Conservation (phyloP, 2,888 invertebrate species). For the Idaea straminata region DNA sequence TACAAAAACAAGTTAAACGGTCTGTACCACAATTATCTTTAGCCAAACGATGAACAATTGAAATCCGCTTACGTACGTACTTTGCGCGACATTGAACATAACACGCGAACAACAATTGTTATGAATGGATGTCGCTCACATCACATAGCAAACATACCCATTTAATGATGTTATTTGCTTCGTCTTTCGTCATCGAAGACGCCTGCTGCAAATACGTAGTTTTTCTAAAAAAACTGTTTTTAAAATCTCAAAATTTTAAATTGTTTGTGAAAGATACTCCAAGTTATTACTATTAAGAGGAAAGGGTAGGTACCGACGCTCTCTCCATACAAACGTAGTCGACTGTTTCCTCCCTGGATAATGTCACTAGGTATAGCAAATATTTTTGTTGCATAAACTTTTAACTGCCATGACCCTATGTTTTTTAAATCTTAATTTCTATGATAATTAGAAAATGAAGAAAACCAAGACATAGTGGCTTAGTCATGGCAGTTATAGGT, state of each 20-base stretch:
- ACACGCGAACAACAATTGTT: slow-evolving; percentile 64
- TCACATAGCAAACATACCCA: slow-evolving; percentile 50
- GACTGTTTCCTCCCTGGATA: too few relatives aligned
- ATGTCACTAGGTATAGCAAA: too few relatives aligned
- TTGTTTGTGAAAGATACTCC: neutral
- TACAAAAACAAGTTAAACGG: slow-evolving; percentile 16
- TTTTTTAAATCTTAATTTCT: too few relatives aligned
- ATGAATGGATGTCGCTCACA: slow-evolving; percentile 61
- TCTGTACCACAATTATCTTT: slow-evolving; percentile 9
- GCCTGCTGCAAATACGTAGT: slow-evolving; percentile 38
- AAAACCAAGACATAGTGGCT: too few relatives aligned
- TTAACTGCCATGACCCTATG: too few relatives aligned
- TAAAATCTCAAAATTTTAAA: neutral
- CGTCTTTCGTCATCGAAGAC: slow-evolving; percentile 65
- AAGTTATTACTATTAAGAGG: too few relatives aligned
- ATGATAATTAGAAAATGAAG: too few relatives aligned
- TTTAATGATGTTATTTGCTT: slow-evolving; percentile 71
- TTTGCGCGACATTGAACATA: slow-evolving; percentile 66
- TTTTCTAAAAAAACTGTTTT: neutral
- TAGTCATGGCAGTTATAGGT: too few relatives aligned
- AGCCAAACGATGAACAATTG: slow-evolving; percentile 25
- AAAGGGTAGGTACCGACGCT: too few relatives aligned
- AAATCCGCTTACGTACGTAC: slow-evolving; percentile 37
- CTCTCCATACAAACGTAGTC: too few relatives aligned
- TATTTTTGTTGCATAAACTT: too few relatives aligned